A percentile compares a stretch with the other conserved stretches of the same genome.
Conservation (phyloP, 2,888 invertebrate genomes). For the Philonicus albiceps region DNA sequence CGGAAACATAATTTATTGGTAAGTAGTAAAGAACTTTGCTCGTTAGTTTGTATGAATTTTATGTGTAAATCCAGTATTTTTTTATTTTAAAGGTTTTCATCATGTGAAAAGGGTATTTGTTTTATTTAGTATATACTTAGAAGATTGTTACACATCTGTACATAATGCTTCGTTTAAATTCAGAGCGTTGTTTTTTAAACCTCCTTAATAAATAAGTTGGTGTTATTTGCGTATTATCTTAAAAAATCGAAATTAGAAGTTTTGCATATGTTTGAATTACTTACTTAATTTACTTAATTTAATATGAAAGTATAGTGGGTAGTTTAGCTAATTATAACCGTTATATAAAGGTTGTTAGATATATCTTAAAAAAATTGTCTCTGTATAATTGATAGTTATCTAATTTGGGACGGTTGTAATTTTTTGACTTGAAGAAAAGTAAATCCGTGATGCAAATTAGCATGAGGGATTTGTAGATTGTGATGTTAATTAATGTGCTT, state of each 20-base stretch:
- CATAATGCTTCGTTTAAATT: neutral
- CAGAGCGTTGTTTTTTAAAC: neutral
- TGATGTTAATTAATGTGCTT: neutral
- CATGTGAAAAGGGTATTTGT: neutral
- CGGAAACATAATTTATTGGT: neutral
- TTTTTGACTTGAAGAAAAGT: neutral
- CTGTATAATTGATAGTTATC: neutral
- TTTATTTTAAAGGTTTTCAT: neutral
- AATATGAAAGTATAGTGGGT: neutral
- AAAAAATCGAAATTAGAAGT: neutral
- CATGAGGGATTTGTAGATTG: neutral
- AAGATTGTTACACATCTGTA: neutral
- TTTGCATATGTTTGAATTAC: neutral
- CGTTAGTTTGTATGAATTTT: neutral
- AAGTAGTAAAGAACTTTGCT: neutral
- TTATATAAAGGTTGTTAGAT: neutral
- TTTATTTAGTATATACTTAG: neutral
- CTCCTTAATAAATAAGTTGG: neutral
- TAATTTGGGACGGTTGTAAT: neutral
- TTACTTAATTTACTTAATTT: neutral
- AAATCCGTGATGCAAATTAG: neutral
- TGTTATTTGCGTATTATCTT: neutral
- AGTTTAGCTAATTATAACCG: neutral
- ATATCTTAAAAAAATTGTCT: neutral
- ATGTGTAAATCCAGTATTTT: neutral